These are phyloP conservation scores for Cyphomyrus discorhynchus DNA, from an alignment of 2,113 vertebrate genomes.

Conservation along the genomic window DNA sequence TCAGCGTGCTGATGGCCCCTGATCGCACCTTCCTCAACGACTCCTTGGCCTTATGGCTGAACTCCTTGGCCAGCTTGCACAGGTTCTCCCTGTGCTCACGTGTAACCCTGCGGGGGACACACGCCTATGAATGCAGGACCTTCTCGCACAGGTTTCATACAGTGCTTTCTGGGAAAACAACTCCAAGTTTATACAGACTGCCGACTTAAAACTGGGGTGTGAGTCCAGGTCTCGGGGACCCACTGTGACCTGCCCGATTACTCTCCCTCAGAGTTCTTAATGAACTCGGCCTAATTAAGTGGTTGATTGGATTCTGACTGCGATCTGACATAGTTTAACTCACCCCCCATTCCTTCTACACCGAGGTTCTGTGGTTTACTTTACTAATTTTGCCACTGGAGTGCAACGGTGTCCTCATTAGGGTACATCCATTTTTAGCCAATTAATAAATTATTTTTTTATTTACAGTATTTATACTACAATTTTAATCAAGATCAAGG, in stretches of 20 bases:
- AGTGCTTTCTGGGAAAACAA: neutral
- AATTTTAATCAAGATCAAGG: conserved; percentile 7
- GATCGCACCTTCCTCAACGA: conserved; percentile 73
- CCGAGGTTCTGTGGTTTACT: neutral
- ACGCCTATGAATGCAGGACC: neutral
- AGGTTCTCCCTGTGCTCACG: conserved; percentile 87
- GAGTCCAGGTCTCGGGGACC: neutral
- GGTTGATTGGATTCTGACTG: conserved; percentile 12
- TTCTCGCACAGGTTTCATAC: neutral
- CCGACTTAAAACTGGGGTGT: neutral
- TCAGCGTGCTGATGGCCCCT: conserved; percentile 67
- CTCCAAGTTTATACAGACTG: neutral
- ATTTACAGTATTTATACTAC: conserved; percentile 3
- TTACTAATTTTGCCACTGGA: neutral
- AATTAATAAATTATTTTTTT: neutral
- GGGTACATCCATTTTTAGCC: neutral
- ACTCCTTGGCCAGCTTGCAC: conserved; percentile 79
- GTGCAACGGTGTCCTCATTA: neutral
- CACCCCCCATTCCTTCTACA: neutral
- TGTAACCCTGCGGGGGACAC: conserved; percentile 66
- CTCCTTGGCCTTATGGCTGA: conserved; percentile 88
- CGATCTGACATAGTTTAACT: conserved; percentile 1
- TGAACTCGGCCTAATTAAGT: neutral
- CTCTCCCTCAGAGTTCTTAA: neutral
- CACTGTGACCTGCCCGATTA: neutral